Conservation (phyloP, 1,140 invertebrate genomes). For the Cotesia glomerata region DNA sequence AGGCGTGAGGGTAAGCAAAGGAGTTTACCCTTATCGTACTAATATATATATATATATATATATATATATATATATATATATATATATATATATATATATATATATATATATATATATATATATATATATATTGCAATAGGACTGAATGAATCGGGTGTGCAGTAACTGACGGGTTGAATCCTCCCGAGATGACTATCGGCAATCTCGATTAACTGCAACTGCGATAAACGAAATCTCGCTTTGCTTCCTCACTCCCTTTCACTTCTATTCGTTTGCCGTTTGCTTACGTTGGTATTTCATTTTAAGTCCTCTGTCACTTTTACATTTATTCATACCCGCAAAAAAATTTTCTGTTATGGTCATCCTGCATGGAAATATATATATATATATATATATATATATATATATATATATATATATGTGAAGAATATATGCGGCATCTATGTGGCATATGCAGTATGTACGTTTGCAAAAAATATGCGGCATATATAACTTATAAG, state of each 20-base stretch:
- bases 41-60: too few relatives aligned
- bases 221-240: conserved; percentile 19
- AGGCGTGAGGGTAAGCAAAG: not conserved
- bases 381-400: too few relatives aligned
- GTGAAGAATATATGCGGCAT: too few relatives aligned
- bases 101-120: too few relatives aligned
- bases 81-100: too few relatives aligned
- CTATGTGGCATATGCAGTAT: too few relatives aligned
- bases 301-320: not conserved
- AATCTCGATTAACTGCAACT: conserved; percentile 30
- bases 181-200: conserved; percentile 21
- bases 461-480: too few relatives aligned
- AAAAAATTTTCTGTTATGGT: not conserved
- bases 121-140: not conserved
- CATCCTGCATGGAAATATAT: too few relatives aligned
- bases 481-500: too few relatives aligned
- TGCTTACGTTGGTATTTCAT: not conserved
- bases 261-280: not conserved
- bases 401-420: too few relatives aligned
- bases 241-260: not conserved
- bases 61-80: not conserved
- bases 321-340: not conserved
- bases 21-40: not conserved
- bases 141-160: conserved; percentile 28
- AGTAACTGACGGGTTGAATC: conserved; percentile 19